Base-by-base conservation (phyloP, 2,888 invertebrate genomes). In the Asteroscopus sphinx region DNA sequence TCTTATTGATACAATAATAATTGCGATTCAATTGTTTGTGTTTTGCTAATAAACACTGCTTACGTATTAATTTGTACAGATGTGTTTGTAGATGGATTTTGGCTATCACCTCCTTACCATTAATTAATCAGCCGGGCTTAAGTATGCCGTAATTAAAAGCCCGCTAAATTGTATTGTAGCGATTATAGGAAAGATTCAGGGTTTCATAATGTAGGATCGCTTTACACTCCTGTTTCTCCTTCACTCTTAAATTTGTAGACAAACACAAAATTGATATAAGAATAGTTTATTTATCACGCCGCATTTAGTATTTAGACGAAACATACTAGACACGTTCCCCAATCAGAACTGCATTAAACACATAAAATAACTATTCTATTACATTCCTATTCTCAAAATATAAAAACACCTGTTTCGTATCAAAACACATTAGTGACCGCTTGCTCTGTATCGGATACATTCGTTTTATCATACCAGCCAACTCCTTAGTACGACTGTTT, bases 381-480 rank as follows among this genome's bases (percentile, higher is more conserved):
- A 57, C 56, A 16, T 52, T 47, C 35, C 16, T 26, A 46, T 39
- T 61, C 54, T 30, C 16, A 28, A 60, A 58, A 63, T 53, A 46
- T 55, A 58, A 67, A 55, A 54, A 63, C 69, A 67, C 73, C 59
- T 72, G 64, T 55, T 73, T 68, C 45, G 37, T 73, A 64, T 73
- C 59, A 44, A 65, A 66, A 66, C 51, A 68, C 75, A 79, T 79
- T 73, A 77, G 66, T 28, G 45, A 52, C 56, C n/a, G 33, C 32
- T 36, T 55, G 57, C 53, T 54, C 44, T 48, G 41, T 60, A 54
- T 57, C 57, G 40, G 45, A 61, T 64, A 54, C 55, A 68, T 70
- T 63, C 41, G 26, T 57, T 59, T 64, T 67, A 78, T 78, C 62
- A 63, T 55, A 44, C 37, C 37, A 26, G 7, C 16, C 44, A 26